Evolutionary conservation across 2,113 vertebrate genomes (phyloP).

Genomic region (Patagioenas fasciata): DNA sequence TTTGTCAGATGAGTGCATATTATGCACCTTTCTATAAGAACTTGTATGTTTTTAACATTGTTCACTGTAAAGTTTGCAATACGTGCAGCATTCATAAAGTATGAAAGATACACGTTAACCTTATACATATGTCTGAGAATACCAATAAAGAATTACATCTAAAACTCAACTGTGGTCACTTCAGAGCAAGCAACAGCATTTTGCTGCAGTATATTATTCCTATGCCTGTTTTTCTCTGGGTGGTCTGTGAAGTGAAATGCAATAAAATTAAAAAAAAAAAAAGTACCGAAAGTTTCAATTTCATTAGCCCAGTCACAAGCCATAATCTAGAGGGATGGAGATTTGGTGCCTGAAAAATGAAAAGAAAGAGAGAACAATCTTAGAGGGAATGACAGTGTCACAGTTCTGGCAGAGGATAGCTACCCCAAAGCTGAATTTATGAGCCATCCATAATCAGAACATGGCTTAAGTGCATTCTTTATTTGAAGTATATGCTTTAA

Average conservation of each 20-base stretch:
- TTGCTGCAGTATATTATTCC: not conserved
- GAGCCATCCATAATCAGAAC: not conserved
- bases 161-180: not conserved
- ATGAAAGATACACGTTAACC: not conserved
- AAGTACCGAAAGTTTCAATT: not conserved
- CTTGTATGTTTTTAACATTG: not conserved
- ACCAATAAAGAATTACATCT: not conserved
- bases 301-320: not conserved
- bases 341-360: not conserved
- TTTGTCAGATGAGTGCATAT: not conserved
- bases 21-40: not conserved
- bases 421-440: not conserved
- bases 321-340: not conserved
- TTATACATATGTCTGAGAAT: not conserved
- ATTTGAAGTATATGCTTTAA: not conserved
- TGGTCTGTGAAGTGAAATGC: not conserved
- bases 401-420: not conserved
- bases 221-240: not conserved
- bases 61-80: not conserved
- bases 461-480: not conserved
- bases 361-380: not conserved
- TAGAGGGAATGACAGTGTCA: not conserved
- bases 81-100: not conserved
- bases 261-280: not conserved
- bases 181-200: not conserved